Base-by-base conservation (phyloP, 2,888 invertebrate species). In the Allophyes oxyacanthae region DNA sequence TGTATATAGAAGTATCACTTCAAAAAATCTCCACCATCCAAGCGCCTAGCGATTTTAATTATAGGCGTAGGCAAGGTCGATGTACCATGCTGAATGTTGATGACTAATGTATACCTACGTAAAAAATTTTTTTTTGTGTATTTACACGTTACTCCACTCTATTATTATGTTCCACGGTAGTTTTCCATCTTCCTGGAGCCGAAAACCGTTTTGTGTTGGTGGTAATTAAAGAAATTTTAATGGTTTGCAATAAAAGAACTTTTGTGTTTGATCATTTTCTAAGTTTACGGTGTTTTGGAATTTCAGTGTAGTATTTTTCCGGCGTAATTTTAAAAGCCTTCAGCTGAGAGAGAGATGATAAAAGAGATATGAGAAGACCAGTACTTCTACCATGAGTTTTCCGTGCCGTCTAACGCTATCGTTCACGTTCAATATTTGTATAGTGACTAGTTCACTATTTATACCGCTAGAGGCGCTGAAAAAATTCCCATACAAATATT, bases 171-270 rank as follows among this genome's bases (percentile, higher is more conserved):
- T 34, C 13, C 7, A 41, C 26, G 48, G 57, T 40, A 57, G n/a
- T 45, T 57, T 64, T 57, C 64, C 64, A 2, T 52, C 20, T 30
- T 41, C 46, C 51, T 56, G 14, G 6, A 33, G 11, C 15, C 33
- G 50, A 32, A 33, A 60, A 64, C 7, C 30, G 49, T 9, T 70
- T 41, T 63, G 28, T 30, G 8, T 33, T 36, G 28, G 33, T 30
- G 34, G 30, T 52, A 56, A 64, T 64, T 37, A 64, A 65, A 64
- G 4, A 38, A 0, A 34, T 0, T 54, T 57, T 64, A 36, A 70
- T 52, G 37, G 13, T 32, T 28, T 6, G 44, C 44, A 44, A 49
- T 66, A 70, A 66, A 64, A 64, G 9, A 38, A n/a, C 28, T 40
- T 26, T 14, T 38, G 34, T 60, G 43, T 56, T 69, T 41, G 37